These are phyloP conservation scores for Biston stratarius DNA, from an alignment of 2,888 invertebrate genomes.

Conservation along the genomic window DNA sequence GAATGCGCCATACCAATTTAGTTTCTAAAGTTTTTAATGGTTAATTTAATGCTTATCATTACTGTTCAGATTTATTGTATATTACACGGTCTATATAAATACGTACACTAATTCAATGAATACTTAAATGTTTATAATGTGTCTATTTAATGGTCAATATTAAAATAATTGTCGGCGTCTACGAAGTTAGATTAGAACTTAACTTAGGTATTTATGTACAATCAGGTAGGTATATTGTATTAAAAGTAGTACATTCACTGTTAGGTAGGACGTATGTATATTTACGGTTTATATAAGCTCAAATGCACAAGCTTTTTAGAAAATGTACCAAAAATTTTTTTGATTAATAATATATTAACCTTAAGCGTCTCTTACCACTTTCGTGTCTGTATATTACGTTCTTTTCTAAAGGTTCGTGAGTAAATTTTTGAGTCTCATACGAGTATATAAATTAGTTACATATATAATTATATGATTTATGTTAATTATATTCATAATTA, in stretches of 20 bases:
- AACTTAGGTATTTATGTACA: neutral
- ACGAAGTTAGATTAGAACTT: neutral
- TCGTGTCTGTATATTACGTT: neutral
- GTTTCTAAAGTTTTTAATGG: constrained; percentile 31
- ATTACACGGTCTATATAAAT: neutral
- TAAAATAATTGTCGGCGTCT: constrained; percentile 1
- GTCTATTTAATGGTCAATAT: constrained; percentile 4
- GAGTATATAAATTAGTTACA: constrained; percentile 3
- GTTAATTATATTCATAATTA: too few relatives aligned
- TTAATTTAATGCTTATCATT: constrained; percentile 16
- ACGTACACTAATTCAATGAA: neutral
- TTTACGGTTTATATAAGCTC: neutral
- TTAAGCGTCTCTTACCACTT: neutral
- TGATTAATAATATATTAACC: neutral
- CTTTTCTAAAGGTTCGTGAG: constrained; percentile 18
- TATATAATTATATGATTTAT: constrained; percentile 1
- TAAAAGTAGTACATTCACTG: neutral
- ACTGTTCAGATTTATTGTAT: constrained; percentile 22
- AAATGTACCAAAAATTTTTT: constrained; percentile 20
- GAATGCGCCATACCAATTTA: constrained; percentile 45
- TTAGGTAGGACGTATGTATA: neutral
- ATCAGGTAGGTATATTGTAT: neutral
- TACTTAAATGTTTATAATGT: neutral
- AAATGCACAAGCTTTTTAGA: constrained; percentile 1
- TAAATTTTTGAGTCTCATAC: constrained; percentile 30